Percentiles rank a stretch among this genome's conserved stretches.
Evolutionary conservation across 2,888 invertebrate species (phyloP).

Genomic region (Leptopilina syphax): DNA sequence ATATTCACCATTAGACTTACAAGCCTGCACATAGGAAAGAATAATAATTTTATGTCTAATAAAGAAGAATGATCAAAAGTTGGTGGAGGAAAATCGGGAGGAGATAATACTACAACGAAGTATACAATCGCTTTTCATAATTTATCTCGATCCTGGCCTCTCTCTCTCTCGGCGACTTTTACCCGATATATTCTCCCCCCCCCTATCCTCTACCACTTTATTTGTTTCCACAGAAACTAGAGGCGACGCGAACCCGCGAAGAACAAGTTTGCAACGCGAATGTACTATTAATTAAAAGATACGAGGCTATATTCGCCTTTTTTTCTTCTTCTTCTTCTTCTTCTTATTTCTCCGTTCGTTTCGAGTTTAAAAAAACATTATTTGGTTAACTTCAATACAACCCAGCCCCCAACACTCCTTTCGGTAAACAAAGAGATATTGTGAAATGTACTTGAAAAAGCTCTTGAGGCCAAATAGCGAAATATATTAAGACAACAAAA

Average conservation of each 20-base stretch:
- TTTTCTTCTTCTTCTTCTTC: neutral
- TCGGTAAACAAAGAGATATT: neutral
- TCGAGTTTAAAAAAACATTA: neutral
- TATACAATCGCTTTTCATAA: conserved; percentile 40
- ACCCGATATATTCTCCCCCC: neutral
- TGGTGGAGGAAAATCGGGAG: conserved; percentile 24
- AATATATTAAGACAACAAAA: no score
- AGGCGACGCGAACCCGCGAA: conserved; percentile 26
- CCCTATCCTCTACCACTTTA: conserved; percentile 29
- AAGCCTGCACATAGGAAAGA: conserved; percentile 38
- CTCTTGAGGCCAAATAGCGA: neutral
- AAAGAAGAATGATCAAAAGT: conserved; percentile 30
- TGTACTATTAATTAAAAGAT: conserved; percentile 38
- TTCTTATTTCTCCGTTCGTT: neutral
- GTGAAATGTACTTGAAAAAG: neutral
- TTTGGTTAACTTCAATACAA: conserved; percentile 7
- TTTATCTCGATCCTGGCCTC: conserved; percentile 36
- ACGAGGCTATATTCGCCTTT: conserved; percentile 7
- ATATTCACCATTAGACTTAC: conserved; percentile 35
- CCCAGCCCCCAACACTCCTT: neutral
- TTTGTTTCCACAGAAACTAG: conserved; percentile 22
- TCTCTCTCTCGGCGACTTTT: conserved; percentile 4
- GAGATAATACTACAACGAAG: conserved; percentile 25
- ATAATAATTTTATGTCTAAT: conserved; percentile 38
- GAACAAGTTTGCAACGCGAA: conserved; percentile 33